Conservation (phyloP, 2,888 invertebrate genomes). For the Mythimna albipuncta region DNA sequence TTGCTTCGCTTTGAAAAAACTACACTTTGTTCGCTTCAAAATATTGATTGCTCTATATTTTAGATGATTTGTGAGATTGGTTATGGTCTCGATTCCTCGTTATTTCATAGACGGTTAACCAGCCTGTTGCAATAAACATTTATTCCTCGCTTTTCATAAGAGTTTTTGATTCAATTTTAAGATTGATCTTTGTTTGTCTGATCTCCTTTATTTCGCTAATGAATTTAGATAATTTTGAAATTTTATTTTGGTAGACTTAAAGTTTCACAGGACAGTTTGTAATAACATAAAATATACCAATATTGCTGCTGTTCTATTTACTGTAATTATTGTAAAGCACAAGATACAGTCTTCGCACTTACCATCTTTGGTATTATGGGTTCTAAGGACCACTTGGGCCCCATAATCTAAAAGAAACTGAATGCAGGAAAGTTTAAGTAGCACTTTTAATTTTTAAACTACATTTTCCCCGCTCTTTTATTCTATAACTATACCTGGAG, state of each 20-base stretch:
- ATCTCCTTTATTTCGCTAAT: slow-evolving; percentile 2
- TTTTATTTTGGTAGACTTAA: background rate
- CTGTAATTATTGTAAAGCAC: background rate
- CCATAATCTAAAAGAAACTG: slow-evolving; percentile 1
- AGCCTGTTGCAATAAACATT: slow-evolving; percentile 24
- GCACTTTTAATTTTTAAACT: background rate
- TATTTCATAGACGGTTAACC: slow-evolving; percentile 35
- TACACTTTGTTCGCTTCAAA: slow-evolving; percentile 35
- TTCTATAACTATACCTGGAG: slow-evolving; percentile 8
- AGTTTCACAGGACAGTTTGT: background rate
- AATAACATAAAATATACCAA: slow-evolving; percentile 6
- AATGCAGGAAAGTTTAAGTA: background rate
- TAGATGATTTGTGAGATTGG: slow-evolving; percentile 44
- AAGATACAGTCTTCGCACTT: background rate
- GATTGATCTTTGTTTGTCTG: background rate
- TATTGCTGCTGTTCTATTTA: background rate
- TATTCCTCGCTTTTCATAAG: slow-evolving; percentile 9
- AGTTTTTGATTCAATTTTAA: slow-evolving; percentile 12
- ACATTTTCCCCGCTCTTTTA: background rate
- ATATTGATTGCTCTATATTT: slow-evolving; percentile 52
- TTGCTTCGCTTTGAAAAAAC: slow-evolving; percentile 35
- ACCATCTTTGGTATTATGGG: background rate
- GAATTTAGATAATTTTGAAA: background rate
- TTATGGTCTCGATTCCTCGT: slow-evolving; percentile 46
- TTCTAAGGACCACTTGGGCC: background rate